Evolutionary conservation across 30 jellyfish, hydroid and myxozoan genomes (phyloP), one percentile per base, ranked within the genome.

Genomic region (Sanderia malayensis): DNA sequence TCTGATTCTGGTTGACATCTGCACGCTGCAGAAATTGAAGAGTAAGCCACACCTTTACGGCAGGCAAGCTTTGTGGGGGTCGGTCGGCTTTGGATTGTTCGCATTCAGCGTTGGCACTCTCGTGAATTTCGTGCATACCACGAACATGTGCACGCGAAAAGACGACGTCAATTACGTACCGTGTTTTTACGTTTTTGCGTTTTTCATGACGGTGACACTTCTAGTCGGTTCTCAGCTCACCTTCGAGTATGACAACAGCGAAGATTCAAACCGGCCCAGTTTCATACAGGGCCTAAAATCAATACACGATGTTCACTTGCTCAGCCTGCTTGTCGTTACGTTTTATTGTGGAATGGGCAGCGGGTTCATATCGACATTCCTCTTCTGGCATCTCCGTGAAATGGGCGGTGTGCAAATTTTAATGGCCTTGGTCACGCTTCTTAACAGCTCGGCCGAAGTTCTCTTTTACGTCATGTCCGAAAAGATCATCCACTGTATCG

Each of bases 331-430:
- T 0, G 65, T 82, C 4, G 97, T 89, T n/a, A 82, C 95, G 23
- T 89, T 89, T 34, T 89, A 67, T 58, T 89, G 97, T 69, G 97
- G 97, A 19, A 80, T 82, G 86, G 97, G 97, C 7, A 89, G 92
- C 33, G 97, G 97, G 23, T 89, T 89, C 66, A 89, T 89, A 26
- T 82, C 97, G 29, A 89, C 97, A 0, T 89, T 89, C 55, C 73
- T 89, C 33, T 82, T 89, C 45, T 89, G 97, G 97, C 97, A 89
- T 82, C 62, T 89, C 52, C 95, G 85, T 34, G 97, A 89, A 58
- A 89, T 89, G 97, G 97, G 97, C 15, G 97, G 93, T 2, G 46
- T 82, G 57, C 97, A 89, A 61, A 44, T 82, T 41, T 77, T 81
- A 18, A 64, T 89, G 75, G 97, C 97, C n/a, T 46, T 80, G 21